Percentiles rank a stretch among this genome's conserved stretches.
phyloP scores from a whole-genome alignment of 2,888 invertebrate genomes.

The Furcula furcula region DNA sequence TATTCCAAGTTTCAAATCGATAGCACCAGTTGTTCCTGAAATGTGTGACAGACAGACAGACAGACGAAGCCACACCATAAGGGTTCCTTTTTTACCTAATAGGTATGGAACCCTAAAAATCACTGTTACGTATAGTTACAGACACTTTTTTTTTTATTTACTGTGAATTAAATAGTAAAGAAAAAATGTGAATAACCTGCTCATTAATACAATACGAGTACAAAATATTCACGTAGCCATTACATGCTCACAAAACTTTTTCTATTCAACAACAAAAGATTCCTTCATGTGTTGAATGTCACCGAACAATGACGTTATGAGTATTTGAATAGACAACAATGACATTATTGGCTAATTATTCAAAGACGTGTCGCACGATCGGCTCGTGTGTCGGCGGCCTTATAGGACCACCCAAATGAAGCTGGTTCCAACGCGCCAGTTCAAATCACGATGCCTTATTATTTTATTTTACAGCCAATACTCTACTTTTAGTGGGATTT shows the following conservation, averaged over 20 bases:
- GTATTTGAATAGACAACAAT: constrained; percentile 36
- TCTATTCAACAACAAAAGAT: constrained; percentile 25
- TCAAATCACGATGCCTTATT: constrained; percentile 35
- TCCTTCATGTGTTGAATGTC: constrained; percentile 16
- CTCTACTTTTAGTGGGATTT: constrained; percentile 1
- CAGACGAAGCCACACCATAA: too few relatives aligned
- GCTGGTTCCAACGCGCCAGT: constrained; percentile 18
- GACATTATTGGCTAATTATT: constrained; percentile 37
- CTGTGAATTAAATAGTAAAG: too few relatives aligned
- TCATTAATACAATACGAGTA: background rate
- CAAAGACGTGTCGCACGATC: constrained; percentile 32
- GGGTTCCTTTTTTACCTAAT: too few relatives aligned
- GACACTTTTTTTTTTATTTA: too few relatives aligned
- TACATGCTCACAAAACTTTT: constrained; percentile 20
- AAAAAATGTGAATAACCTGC: too few relatives aligned
- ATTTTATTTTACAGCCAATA: constrained; percentile 35
- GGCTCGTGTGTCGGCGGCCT: constrained; percentile 24
- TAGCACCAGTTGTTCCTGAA: too few relatives aligned
- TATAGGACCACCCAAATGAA: constrained; percentile 36
- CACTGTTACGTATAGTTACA: too few relatives aligned
- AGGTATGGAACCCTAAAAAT: too few relatives aligned
- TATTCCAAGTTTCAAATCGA: too few relatives aligned
- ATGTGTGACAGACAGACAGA: too few relatives aligned
- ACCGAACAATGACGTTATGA: constrained; percentile 30
- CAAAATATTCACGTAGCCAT: constrained; percentile 11